Percentiles rank a stretch among this genome's conserved stretches.
These are phyloP conservation scores for Pocota personata DNA, from an alignment of 2,888 invertebrate species.

Conservation along the genomic window DNA sequence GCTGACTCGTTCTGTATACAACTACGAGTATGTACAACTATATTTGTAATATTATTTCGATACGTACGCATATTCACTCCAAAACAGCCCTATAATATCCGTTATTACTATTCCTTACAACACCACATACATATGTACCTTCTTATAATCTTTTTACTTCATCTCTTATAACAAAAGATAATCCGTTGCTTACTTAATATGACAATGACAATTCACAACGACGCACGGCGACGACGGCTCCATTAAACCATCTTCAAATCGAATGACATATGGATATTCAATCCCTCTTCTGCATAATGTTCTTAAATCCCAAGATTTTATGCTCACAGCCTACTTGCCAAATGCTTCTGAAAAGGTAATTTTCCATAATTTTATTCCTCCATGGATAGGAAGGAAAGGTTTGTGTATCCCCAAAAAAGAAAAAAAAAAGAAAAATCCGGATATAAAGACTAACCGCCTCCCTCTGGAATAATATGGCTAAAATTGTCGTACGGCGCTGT, in stretches of 20 bases:
- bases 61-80: no score
- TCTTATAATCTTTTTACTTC: neutral
- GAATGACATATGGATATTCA: slow-evolving; percentile 29
- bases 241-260: slow-evolving; percentile 9
- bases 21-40: no score
- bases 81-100: no score
- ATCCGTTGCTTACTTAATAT: slow-evolving; percentile 12
- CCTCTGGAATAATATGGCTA: slow-evolving; percentile 20
- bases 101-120: neutral
- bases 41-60: no score
- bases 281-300: slow-evolving; percentile 22
- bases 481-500: slow-evolving; percentile 33
- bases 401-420: neutral
- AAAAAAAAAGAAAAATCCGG: neutral
- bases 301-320: slow-evolving; percentile 26
- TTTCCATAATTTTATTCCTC: slow-evolving; percentile 40
- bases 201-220: slow-evolving; percentile 13
- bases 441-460: neutral
- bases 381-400: neutral
- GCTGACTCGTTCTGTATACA: no score
- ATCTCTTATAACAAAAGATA: neutral
- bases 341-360: slow-evolving; percentile 27
- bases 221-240: neutral
- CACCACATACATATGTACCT: neutral
- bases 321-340: slow-evolving; percentile 31